Evolutionary conservation across 2,113 vertebrate genomes (phyloP).

Genomic region (Lagopus leucura): DNA sequence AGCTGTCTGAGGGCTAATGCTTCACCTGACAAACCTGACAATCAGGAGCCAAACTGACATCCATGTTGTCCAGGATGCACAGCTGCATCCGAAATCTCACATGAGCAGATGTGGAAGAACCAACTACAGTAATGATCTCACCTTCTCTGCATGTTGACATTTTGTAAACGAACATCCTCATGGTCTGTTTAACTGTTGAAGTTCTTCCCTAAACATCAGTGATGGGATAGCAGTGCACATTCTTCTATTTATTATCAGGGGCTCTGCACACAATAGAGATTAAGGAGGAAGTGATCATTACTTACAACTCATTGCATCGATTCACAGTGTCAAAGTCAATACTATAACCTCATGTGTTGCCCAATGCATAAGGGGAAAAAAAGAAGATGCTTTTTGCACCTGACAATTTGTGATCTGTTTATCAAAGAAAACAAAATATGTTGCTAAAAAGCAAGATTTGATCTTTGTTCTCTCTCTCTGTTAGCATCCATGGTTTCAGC

Average conservation of each 20-base stretch:
- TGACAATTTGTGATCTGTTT: not conserved
- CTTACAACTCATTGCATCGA: not conserved
- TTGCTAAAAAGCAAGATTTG: not conserved
- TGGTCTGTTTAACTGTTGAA: not conserved
- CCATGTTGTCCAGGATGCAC: not conserved
- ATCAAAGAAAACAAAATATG: not conserved
- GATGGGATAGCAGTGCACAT: not conserved
- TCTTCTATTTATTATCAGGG: not conserved
- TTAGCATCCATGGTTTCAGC: not conserved
- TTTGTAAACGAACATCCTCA: not conserved
- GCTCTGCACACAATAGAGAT: not conserved
- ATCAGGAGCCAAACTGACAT: not conserved
- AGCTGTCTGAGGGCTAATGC: not conserved
- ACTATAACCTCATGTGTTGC: not conserved
- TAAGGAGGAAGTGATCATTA: not conserved
- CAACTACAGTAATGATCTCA: not conserved
- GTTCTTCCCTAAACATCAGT: not conserved
- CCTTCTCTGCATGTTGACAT: not conserved
- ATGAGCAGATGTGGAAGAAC: not conserved
- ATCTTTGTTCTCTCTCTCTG: not conserved
- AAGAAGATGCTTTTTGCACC: not conserved
- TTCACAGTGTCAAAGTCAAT: not conserved
- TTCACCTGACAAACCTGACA: not conserved
- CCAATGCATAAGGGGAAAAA: not conserved
- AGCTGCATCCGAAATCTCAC: conserved; percentile 21